Conservation (phyloP, 2,888 invertebrate species). For the Tachina fera region DNA sequence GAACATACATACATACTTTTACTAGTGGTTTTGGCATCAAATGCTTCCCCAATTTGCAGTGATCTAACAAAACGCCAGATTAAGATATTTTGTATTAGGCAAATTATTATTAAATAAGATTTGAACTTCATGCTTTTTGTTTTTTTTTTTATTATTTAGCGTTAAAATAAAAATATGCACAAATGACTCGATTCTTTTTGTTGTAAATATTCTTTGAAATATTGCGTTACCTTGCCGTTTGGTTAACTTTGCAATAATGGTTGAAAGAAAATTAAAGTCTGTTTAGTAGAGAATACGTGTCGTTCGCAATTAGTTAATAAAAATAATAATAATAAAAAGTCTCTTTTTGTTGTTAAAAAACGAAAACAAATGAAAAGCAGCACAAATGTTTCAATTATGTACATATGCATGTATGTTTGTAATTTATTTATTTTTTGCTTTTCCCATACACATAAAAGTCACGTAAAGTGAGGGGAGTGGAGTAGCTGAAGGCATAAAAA, state of each 20-base stretch:
- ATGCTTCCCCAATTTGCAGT: slow-evolving; percentile 6
- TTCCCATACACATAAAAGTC: slow-evolving; percentile 10
- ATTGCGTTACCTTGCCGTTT: slow-evolving; percentile 34
- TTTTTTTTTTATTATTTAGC: not conserved
- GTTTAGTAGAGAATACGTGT: slow-evolving; percentile 32
- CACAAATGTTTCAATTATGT: slow-evolving; percentile 10
- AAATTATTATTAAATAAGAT: slow-evolving; percentile 33
- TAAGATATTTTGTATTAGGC: not conserved
- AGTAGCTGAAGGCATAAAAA: not conserved
- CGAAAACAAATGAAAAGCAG: slow-evolving; percentile 15
- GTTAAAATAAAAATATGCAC: not conserved
- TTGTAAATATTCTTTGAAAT: not conserved
- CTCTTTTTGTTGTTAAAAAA: slow-evolving; percentile 27
- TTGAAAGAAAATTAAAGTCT: slow-evolving; percentile 8
- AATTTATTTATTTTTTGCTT: slow-evolving; percentile 9
- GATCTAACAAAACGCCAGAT: slow-evolving; percentile 32
- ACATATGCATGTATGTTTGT: too few relatives aligned
- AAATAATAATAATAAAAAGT: slow-evolving; percentile 29
- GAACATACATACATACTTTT: slow-evolving; percentile 39
- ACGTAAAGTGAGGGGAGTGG: slow-evolving; percentile 15
- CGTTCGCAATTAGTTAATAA: slow-evolving; percentile 22
- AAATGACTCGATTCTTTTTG: not conserved
- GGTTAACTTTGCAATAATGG: slow-evolving; percentile 37
- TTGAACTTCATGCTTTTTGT: slow-evolving; percentile 40
- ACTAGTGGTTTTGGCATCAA: slow-evolving; percentile 30